Base-by-base conservation (phyloP, 2,797 vertebrate genomes). In the Paratrypauchen microcephalus region DNA sequence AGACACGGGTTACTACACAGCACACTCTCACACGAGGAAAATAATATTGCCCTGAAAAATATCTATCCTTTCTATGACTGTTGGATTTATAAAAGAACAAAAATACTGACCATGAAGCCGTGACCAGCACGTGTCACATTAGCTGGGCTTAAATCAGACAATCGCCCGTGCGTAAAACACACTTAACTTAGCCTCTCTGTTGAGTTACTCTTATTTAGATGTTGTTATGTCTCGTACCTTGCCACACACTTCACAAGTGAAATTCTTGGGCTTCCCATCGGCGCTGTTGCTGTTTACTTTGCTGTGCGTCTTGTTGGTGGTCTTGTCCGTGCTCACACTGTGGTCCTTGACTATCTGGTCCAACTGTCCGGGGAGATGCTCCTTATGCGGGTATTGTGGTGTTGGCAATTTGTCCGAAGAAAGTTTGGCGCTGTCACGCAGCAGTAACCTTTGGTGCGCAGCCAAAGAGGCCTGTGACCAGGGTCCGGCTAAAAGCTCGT, bases 191-290 rank as follows among this genome's bases (percentile, higher is more conserved):
- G 50, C n/a, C 7, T 52, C 4, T 45, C 41, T 45, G 41, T 45
- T 6, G 19, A 52, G 6, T 18, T 6, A 2, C 11, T 9, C 21
- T 55, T 55, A 23, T 23, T 55, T 55, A 12, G 21, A 13, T 55
- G 3, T 11, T 13, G 23, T 45, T 45, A 1, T 30, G 24, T 7
- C 2, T 5, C 9, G 85, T 94, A 98, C 97, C 96, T 98, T 99
- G 86, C 96, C 96, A 85, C 97, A 99, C 76, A 98, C 96, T 91
- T 98, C 97, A 75, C 97, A 98, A 16, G 97, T 98, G 82, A 98
- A 98, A 91, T 96, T 96, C 83, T 98, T 98, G 74, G 96, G 95
- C 70, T 98, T 99, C 3, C 95, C 96, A 65, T 97, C 97, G 0
- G 89, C 77, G 56, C 57, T 41, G 47, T 88, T 81, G 68, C 91